These are phyloP conservation scores for Sebastes elongatus DNA, from an alignment of 2,797 vertebrate species.

Conservation along the genomic window DNA sequence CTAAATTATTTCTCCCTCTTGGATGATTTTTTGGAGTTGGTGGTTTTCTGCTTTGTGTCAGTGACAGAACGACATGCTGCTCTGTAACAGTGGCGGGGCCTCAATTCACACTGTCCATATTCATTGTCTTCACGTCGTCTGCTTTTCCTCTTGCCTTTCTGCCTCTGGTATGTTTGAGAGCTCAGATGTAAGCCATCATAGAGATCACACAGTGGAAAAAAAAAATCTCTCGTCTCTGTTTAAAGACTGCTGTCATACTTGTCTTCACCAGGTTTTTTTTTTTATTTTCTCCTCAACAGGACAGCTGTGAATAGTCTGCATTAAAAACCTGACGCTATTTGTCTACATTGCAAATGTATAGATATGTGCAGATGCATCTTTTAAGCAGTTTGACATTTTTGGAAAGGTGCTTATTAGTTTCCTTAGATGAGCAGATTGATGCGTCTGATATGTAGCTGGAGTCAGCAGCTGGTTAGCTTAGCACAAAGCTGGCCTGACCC, in stretches of 20 bases:
- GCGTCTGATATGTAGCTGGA: too few relatives aligned
- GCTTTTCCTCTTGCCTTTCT: background rate
- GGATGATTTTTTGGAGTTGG: background rate
- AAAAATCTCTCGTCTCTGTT: background rate
- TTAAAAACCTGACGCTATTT: background rate
- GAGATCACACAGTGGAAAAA: background rate
- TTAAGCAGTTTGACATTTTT: background rate
- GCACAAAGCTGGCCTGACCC: background rate
- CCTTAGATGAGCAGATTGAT: too few relatives aligned
- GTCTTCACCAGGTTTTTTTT: background rate
- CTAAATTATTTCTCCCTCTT: constrained; percentile 2
- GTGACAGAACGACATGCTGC: constrained; percentile 24
- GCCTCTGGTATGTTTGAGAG: background rate
- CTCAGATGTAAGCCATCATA: background rate
- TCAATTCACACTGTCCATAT: constrained; percentile 31
- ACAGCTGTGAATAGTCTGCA: background rate
- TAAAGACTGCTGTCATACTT: background rate
- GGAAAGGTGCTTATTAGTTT: too few relatives aligned
- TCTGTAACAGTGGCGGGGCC: background rate
- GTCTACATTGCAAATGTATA: background rate
- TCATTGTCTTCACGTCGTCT: background rate
- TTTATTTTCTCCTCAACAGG: background rate
- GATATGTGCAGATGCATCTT: background rate
- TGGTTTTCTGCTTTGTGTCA: constrained; percentile 2
- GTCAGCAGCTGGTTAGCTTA: background rate